Conservation (phyloP, 2,797 vertebrate species). For the Nasua narica region DNA sequence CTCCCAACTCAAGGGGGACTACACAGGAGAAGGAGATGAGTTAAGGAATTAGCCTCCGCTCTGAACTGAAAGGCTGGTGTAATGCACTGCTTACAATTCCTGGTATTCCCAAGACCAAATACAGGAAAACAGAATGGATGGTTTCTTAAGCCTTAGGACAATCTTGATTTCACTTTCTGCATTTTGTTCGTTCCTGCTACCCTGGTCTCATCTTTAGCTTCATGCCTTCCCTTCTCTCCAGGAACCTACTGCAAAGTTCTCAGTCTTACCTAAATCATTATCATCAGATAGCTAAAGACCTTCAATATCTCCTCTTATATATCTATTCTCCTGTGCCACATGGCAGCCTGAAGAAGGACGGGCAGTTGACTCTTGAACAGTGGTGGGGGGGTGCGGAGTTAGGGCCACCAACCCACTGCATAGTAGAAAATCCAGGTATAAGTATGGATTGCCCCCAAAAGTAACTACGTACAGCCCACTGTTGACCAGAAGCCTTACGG, state of each 20-base stretch:
- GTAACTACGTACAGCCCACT: not conserved
- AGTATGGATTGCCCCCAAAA: not conserved
- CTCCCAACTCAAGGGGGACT: not conserved
- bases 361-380: not conserved
- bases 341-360: not conserved
- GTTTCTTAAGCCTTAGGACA: not conserved
- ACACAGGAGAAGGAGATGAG: not conserved
- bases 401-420: not conserved
- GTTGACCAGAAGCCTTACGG: not conserved
- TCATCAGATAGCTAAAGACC: not conserved
- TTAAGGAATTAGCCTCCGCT: not conserved
- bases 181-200: not conserved
- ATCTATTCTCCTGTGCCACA: not conserved
- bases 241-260: not conserved
- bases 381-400: too few relatives aligned
- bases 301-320: not conserved
- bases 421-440: not conserved
- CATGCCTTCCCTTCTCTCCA: not conserved
- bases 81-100: not conserved
- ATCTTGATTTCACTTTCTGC: not conserved
- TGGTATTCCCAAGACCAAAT: not conserved
- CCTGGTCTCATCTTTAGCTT: not conserved
- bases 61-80: not conserved
- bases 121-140: not conserved
- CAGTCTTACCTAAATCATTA: not conserved